phyloP scores from a whole-genome alignment of 2,113 vertebrate species.

The Zapus hudsonius region DNA sequence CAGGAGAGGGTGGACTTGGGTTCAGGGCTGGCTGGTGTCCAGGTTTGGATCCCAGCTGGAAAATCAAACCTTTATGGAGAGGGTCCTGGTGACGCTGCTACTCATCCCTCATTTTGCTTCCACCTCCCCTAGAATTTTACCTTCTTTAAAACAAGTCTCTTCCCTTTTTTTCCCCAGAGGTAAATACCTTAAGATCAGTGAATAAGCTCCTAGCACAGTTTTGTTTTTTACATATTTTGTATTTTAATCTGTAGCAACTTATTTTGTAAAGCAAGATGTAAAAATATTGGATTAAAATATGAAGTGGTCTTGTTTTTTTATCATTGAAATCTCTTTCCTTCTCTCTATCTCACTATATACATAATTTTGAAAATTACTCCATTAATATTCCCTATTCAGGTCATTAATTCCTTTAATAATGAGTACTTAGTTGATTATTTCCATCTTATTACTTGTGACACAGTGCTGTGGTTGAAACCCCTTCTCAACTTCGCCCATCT shows the following conservation, averaged over 20 bases:
- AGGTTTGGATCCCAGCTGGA: no score
- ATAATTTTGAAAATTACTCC: background rate
- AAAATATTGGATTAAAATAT: background rate
- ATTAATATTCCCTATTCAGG: background rate
- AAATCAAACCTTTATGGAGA: no score
- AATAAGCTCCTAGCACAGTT: background rate
- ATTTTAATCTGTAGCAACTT: background rate
- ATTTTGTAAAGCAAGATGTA: background rate
- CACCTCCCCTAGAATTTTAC: background rate
- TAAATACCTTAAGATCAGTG: background rate
- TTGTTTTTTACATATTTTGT: background rate
- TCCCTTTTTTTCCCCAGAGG: background rate
- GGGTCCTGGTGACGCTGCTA: no score
- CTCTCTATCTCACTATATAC: background rate
- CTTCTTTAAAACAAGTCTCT: background rate
- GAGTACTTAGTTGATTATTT: background rate
- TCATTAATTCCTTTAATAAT: background rate
- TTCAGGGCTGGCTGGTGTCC: no score
- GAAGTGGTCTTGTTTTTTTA: background rate
- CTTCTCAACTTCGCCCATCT: background rate
- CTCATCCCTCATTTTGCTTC: no score
- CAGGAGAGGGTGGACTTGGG: no score
- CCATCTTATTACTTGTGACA: background rate
- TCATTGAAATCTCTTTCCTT: background rate
- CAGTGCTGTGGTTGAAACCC: background rate